Conservation (phyloP, 2,888 invertebrate genomes). For the Cartodere bifasciata region DNA sequence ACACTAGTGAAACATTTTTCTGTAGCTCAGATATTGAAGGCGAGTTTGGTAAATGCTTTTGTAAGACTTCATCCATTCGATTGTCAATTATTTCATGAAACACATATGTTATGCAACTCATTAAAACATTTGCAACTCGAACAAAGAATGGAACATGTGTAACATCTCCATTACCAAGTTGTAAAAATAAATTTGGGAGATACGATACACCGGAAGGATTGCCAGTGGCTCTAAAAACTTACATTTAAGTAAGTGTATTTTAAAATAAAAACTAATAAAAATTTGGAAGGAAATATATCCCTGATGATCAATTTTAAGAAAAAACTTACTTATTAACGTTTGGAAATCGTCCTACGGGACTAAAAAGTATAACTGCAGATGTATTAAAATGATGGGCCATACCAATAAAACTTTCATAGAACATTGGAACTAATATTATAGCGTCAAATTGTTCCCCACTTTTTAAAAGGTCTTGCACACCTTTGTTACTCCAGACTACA, state of each 20-base stretch:
- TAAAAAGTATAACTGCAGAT: conserved; percentile 9
- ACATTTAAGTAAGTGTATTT: too few species aligned
- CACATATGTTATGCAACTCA: not conserved
- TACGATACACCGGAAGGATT: not conserved
- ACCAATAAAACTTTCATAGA: conserved; percentile 22
- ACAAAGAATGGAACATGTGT: not conserved
- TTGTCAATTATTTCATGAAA: not conserved
- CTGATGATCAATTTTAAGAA: too few species aligned
- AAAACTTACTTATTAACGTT: too few species aligned
- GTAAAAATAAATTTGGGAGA: too few species aligned
- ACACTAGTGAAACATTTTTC: conserved; percentile 21
- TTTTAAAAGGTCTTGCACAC: conserved; percentile 6
- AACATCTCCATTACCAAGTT: too few species aligned
- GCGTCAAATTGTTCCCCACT: conserved; percentile 18
- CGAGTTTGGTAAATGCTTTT: conserved; percentile 20
- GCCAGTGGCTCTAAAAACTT: too few species aligned
- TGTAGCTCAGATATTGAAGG: conserved; percentile 19
- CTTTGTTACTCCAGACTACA: conserved; percentile 6
- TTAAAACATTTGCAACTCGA: not conserved
- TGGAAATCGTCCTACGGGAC: conserved; percentile 5
- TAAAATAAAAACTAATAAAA: too few species aligned
- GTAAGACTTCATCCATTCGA: too few species aligned
- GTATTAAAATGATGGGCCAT: conserved; percentile 18
- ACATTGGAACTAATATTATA: conserved; percentile 20
- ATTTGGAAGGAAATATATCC: too few species aligned